Percentiles rank a stretch among this genome's conserved stretches.
Evolutionary conservation across 2,113 vertebrate species (phyloP).

Genomic region (Heliornis fulica): DNA sequence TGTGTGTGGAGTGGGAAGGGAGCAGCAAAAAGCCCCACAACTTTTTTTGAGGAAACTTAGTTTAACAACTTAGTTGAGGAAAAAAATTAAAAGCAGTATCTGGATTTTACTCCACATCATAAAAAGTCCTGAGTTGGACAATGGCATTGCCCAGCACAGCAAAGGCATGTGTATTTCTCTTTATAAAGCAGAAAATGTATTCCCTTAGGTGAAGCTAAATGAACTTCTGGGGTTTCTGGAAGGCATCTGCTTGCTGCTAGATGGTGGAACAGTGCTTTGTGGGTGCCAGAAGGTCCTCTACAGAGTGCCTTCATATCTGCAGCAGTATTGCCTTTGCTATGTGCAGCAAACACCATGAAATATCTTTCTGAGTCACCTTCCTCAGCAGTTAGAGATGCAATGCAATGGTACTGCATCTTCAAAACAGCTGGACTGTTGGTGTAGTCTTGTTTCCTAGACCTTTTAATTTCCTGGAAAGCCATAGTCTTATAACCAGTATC

Average conservation of each 20-base stretch:
- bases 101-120: background rate
- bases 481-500: background rate
- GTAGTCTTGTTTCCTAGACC: background rate
- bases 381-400: background rate
- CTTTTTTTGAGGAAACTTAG: too few species aligned
- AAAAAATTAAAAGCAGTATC: background rate
- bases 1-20: rapidly evolving
- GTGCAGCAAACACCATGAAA: background rate
- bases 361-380: background rate
- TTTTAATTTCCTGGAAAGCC: background rate
- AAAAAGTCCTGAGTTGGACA: background rate
- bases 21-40: too few species aligned
- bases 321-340: background rate
- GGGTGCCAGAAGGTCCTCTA: background rate
- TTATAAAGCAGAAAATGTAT: background rate
- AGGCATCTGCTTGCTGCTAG: background rate
- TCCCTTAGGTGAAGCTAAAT: background rate
- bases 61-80: background rate
- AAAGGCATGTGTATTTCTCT: background rate
- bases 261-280: background rate
- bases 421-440: background rate
- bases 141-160: background rate
- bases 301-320: background rate
- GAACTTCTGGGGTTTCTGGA: background rate
- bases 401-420: background rate